These are phyloP conservation scores for Xiphophorus hellerii DNA, from an alignment of 2,113 vertebrate species.

Conservation along the genomic window DNA sequence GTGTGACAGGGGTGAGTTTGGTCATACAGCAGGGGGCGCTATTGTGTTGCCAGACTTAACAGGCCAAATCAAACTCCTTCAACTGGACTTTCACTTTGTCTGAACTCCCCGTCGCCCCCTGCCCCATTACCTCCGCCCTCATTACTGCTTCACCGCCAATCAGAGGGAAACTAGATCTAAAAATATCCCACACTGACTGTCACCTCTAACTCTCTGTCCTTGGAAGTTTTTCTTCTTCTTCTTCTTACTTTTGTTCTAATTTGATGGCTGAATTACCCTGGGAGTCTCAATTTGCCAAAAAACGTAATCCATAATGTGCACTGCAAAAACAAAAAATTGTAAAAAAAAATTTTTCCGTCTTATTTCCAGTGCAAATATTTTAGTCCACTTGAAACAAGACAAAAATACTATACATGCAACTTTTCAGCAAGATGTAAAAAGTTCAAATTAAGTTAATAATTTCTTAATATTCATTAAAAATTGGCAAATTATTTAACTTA, in stretches of 20 bases:
- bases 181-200: constrained; percentile 36
- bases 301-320: constrained; percentile 35
- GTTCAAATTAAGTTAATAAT: no score
- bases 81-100: constrained; percentile 18
- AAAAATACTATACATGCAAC: no score
- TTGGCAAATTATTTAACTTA: no score
- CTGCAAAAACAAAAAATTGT: no score
- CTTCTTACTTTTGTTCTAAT: constrained; percentile 50
- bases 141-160: constrained; percentile 42
- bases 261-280: constrained; percentile 54
- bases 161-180: constrained; percentile 33
- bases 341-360: no score
- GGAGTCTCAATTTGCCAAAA: constrained; percentile 44
- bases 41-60: constrained; percentile 54
- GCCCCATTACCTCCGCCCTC: no score
- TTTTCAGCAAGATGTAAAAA: no score
- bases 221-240: constrained; percentile 30
- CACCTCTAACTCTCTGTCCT: constrained; percentile 19
- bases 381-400: no score
- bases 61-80: background rate
- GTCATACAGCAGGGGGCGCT: constrained; percentile 73
- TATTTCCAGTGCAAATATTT: no score
- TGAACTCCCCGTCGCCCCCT: background rate
- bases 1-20: constrained; percentile 2
- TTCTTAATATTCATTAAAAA: no score